phyloP scores from a whole-genome alignment of 1,140 invertebrate species.

The Ctenoplectra terminalis region DNA sequence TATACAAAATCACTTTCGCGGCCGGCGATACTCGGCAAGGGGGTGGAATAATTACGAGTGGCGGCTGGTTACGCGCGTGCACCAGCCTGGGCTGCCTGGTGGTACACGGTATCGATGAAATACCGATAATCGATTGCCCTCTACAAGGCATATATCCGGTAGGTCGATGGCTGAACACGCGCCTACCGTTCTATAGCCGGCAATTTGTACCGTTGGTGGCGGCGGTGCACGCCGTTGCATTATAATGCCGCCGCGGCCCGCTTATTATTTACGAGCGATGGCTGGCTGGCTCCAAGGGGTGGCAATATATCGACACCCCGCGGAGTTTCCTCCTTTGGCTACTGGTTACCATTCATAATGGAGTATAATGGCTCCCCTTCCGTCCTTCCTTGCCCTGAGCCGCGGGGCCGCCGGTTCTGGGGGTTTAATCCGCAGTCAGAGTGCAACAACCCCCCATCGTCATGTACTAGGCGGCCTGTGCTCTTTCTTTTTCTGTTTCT shows the following conservation, averaged over 20 bases:
- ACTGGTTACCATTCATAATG: slow-evolving; percentile 75
- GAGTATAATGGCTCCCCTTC: slow-evolving; percentile 71
- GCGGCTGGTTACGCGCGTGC: slow-evolving; percentile 35
- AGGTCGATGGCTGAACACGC: slow-evolving; percentile 71
- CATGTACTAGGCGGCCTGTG: slow-evolving; percentile 29
- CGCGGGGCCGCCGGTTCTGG: background rate
- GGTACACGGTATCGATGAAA: slow-evolving; percentile 68
- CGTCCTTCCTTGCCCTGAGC: slow-evolving; percentile 42
- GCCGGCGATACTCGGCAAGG: slow-evolving; percentile 14
- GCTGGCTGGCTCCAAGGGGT: slow-evolving; percentile 62
- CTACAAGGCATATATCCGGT: slow-evolving; percentile 66
- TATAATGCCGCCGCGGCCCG: slow-evolving; percentile 56
- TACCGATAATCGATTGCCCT: slow-evolving; percentile 66
- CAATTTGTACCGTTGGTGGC: slow-evolving; percentile 67
- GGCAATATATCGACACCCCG: slow-evolving; percentile 75
- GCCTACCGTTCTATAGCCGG: slow-evolving; percentile 66
- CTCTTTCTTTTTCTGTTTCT: slow-evolving; percentile 17
- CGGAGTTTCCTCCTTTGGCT: slow-evolving; percentile 70
- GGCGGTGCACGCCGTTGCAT: slow-evolving; percentile 57
- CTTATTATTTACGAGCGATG: slow-evolving; percentile 70
- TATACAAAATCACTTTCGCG: slow-evolving; percentile 36
- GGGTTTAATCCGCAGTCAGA: slow-evolving; percentile 63
- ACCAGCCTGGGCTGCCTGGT: slow-evolving; percentile 23
- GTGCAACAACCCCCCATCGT: slow-evolving; percentile 60
- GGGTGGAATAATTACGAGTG: slow-evolving; percentile 37